Evolutionary conservation across 2,113 vertebrate species (phyloP).

Genomic region (Gymnobelideus leadbeateri): DNA sequence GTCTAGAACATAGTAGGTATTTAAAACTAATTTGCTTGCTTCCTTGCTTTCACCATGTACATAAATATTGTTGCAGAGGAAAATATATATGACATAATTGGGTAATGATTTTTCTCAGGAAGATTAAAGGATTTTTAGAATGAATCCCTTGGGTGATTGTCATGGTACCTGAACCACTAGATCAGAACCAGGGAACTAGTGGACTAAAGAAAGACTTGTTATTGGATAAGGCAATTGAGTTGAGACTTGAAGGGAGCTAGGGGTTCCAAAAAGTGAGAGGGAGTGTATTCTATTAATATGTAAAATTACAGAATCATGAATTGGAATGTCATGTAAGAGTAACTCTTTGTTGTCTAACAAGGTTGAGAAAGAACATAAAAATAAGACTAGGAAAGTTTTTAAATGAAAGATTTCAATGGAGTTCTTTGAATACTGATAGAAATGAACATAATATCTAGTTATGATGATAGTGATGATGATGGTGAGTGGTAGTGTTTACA

Average conservation of each 20-base stretch:
- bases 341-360: not conserved
- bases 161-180: not conserved
- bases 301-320: not conserved
- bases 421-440: too few species aligned
- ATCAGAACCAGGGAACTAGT: not conserved
- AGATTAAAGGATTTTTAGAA: not conserved
- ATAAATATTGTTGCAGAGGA: not conserved
- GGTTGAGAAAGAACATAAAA: not conserved
- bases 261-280: not conserved
- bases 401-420: not conserved
- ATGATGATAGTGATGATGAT: not conserved
- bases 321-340: not conserved
- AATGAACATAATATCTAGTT: too few species aligned
- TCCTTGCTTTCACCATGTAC: not conserved
- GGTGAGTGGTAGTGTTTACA: not conserved
- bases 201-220: not conserved
- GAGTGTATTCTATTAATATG: not conserved
- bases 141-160: not conserved
- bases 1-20: not conserved
- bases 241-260: not conserved
- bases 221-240: not conserved
- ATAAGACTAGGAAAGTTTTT: not conserved
- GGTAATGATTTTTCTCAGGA: not conserved
- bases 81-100: not conserved
- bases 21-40: not conserved